Conservation (phyloP, 2,797 vertebrate species). For the Podargus strigoides region DNA sequence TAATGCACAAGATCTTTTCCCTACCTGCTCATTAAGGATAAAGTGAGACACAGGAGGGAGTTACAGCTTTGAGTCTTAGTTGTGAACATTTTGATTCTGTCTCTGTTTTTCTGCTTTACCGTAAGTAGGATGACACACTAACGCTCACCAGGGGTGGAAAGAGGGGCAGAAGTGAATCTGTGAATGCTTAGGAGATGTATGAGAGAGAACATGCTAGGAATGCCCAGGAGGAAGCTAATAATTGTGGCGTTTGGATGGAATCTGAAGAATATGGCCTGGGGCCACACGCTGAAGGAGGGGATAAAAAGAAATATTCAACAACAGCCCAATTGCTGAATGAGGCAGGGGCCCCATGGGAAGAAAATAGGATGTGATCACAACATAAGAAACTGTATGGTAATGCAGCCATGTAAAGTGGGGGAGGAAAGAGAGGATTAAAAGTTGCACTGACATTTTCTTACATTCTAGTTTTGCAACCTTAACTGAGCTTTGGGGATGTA, state of each 20-base stretch:
- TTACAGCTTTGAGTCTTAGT: background rate
- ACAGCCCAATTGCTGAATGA: background rate
- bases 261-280: slow-evolving; percentile 47
- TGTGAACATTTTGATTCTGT: background rate
- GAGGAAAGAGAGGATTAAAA: background rate
- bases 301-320: slow-evolving; percentile 52
- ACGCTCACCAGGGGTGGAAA: background rate
- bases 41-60: background rate
- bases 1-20: background rate
- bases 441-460: background rate
- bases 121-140: background rate
- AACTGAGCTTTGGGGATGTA: background rate
- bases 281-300: slow-evolving; percentile 7
- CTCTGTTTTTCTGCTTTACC: background rate
- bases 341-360: slow-evolving; percentile 1
- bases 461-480: background rate
- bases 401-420: background rate
- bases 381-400: background rate
- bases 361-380: slow-evolving; percentile 17
- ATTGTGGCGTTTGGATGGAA: slow-evolving; percentile 45
- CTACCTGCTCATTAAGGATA: background rate
- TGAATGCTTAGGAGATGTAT: background rate
- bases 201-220: slow-evolving; percentile 26
- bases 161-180: slow-evolving; percentile 3
- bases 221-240: slow-evolving; percentile 56